A percentile compares a stretch with the other conserved stretches of the same genome.
These are phyloP conservation scores for Porites cylindrica DNA, from an alignment of 92 coral and sea anemone species.

Conservation along the genomic window DNA sequence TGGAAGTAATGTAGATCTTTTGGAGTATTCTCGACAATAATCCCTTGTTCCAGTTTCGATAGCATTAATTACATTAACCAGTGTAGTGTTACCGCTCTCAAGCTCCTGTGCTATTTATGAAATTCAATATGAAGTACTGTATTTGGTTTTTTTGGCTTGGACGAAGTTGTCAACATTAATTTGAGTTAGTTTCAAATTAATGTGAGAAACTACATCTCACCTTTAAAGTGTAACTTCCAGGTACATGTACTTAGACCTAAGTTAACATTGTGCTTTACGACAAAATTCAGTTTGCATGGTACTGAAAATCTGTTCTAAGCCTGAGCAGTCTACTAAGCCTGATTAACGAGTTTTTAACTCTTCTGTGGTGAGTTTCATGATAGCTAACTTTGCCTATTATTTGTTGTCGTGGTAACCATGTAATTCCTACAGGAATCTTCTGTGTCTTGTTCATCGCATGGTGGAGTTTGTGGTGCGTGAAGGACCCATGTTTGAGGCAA, in stretches of 20 bases:
- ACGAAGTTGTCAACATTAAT: no score
- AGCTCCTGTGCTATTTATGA: no score
- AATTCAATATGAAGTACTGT: no score
- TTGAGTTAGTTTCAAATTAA: not conserved
- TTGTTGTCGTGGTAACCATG: slow-evolving; percentile 67
- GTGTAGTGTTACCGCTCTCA: no score
- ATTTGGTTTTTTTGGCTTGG: no score
- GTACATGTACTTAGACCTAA: no score
- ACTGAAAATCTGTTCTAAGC: not conserved
- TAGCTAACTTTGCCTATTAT: slow-evolving; percentile 61
- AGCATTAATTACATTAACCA: no score
- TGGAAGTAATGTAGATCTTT: no score
- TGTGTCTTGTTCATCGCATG: slow-evolving; percentile 92
- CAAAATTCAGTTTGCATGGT: not conserved
- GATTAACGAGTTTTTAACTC: not conserved
- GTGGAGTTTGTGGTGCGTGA: slow-evolving; percentile 98
- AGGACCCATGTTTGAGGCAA: slow-evolving; percentile 99
- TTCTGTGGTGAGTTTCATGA: slow-evolving; percentile 13
- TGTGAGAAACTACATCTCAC: not conserved
- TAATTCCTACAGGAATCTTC: slow-evolving; percentile 84
- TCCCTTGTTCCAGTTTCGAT: no score
- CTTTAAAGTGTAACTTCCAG: not conserved
- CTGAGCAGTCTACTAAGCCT: not conserved
- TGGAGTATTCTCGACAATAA: no score
- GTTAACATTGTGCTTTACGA: not conserved